Evolutionary conservation across 2,888 invertebrate species (phyloP).

Genomic region (Xestia rhomboidea): DNA sequence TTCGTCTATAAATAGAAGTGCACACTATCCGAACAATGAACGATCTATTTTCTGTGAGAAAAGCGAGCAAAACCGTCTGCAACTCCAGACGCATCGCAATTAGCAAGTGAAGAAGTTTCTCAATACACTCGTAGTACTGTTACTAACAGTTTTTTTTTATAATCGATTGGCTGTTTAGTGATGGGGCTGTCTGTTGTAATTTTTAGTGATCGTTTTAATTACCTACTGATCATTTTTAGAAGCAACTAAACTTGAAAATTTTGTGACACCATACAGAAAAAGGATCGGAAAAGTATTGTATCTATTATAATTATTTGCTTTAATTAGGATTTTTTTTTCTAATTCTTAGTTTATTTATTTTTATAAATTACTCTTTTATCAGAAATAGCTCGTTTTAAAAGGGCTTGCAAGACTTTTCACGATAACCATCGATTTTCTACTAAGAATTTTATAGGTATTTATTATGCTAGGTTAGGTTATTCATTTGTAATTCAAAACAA

Average conservation of each 20-base stretch:
- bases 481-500: neutral
- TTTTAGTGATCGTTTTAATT: neutral
- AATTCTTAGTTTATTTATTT: neutral
- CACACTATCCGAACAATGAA: slow-evolving; percentile 48
- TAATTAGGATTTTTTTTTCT: neutral
- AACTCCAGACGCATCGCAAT: slow-evolving; percentile 28
- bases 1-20: slow-evolving; percentile 50
- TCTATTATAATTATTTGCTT: neutral
- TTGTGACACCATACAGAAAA: neutral
- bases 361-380: neutral
- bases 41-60: slow-evolving; percentile 47
- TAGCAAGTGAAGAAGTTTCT: slow-evolving; percentile 21
- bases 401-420: neutral
- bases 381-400: neutral
- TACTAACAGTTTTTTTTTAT: slow-evolving; percentile 13
- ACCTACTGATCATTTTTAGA: neutral
- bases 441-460: neutral
- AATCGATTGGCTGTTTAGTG: slow-evolving; percentile 22
- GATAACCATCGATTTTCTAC: slow-evolving; percentile 20
- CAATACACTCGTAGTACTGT: slow-evolving; percentile 31
- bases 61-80: slow-evolving; percentile 25
- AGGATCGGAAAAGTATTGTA: neutral
- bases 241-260: neutral
- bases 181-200: slow-evolving; percentile 3
- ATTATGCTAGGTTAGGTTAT: slow-evolving; percentile 29